Base-by-base conservation (phyloP, 1,140 invertebrate genomes). In the Onthophagus taurus region DNA sequence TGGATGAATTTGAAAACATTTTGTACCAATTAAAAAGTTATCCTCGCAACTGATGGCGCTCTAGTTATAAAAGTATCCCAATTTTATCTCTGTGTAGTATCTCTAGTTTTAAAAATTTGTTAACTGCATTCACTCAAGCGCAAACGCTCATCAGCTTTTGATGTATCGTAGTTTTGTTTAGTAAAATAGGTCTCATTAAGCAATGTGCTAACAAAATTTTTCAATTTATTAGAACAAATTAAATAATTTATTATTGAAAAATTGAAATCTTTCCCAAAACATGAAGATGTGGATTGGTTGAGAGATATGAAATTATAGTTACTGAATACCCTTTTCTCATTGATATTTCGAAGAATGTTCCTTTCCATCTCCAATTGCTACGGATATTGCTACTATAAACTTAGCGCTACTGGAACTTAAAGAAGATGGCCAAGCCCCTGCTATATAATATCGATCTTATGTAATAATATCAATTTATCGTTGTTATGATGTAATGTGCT, bases 121-220 rank as follows among this genome's bases (percentile, higher is more conserved):
- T n/a, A 35, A 26, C 24, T 7, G n/a, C 24, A 26, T 26, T n/a
- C 24, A n/a, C 24, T 26, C 24, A 26, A n/a, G 1, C 9, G 31
- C 31, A 12, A 33, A 33, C 13, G 17, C n/a, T 8, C 2, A 2
- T 33, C n/a, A 16, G 17, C 2, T 14, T 36, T 36, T 35, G 2
- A 35, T 35, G 14, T 35, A 3, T 4, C 13, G 33, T 35, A 4
- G 2, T 35, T 16, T 16, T 35, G 14, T 35, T 35, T 35, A 3
- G 5, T 19, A 35, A 35, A 19, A 17, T 35, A 19, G 33, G 16
- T 35, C 5, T 35, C 33, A 5, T 16, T 3, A 19, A 35, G 12
- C 20, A 36, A 36, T 36, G 16, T 36, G 9, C 34, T 33, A 20
- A 20, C 34, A 36, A 36, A 36, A 36, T 36, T 36, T n/a, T 36